A percentile compares a stretch with the other conserved stretches of the same genome.
These are phyloP conservation scores for Drosophila aldrichi DNA, from an alignment of 2,888 invertebrate genomes.

Conservation along the genomic window DNA sequence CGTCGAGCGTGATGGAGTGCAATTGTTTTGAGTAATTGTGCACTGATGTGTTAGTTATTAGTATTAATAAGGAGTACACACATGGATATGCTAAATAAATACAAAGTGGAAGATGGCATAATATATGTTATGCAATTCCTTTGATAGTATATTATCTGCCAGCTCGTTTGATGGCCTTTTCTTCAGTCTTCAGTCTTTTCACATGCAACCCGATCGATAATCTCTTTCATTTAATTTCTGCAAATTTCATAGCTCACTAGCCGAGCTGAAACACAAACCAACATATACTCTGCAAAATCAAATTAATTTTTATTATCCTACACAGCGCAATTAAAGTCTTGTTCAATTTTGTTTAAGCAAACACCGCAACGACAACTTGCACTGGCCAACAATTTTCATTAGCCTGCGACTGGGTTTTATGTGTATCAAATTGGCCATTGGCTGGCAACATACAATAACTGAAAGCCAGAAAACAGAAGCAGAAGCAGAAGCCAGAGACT, in stretches of 20 bases:
- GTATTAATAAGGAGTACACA: conserved; percentile 12
- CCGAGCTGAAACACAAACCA: background rate
- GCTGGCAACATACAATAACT: conserved; percentile 25
- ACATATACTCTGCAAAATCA: background rate
- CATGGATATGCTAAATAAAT: background rate
- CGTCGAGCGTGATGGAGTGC: conserved; percentile 38
- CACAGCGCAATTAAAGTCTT: conserved; percentile 2
- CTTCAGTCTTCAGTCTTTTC: background rate
- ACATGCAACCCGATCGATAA: background rate
- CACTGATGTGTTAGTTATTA: conserved; percentile 33
- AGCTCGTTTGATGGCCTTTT: background rate
- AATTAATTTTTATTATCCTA: background rate
- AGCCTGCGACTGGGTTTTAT: conserved; percentile 47
- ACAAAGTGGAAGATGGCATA: background rate
- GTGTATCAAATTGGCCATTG: conserved; percentile 41
- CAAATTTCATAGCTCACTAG: background rate
- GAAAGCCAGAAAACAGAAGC: conserved; percentile 26
- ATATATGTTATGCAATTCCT: too few species aligned
- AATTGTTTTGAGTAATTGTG: conserved; percentile 46
- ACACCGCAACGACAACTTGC: conserved; percentile 37
- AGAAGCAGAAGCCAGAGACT: conserved; percentile 29
- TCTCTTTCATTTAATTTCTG: background rate
- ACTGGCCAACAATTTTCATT: conserved; percentile 57
- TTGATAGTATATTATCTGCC: background rate
- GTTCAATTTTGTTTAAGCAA: background rate